A percentile compares a stretch with the other conserved stretches of the same genome.
Evolutionary conservation across 2,797 vertebrate species (phyloP).

Genomic region (Characodon lateralis): DNA sequence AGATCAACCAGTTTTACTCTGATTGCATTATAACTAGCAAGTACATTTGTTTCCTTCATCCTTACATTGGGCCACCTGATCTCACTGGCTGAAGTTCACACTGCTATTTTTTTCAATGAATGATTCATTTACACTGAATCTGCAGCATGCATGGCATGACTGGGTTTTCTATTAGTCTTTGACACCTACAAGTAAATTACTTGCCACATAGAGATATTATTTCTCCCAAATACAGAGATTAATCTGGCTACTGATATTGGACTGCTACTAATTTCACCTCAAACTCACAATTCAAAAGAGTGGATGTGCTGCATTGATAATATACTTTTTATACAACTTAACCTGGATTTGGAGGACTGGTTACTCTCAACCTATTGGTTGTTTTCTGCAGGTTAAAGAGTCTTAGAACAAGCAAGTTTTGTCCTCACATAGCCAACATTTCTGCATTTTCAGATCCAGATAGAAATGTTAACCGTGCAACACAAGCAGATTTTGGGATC

Average conservation of each 20-base stretch:
- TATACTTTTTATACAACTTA: not conserved
- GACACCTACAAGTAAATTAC: not conserved
- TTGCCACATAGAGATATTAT: not conserved
- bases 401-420: not conserved
- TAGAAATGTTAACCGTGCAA: not conserved
- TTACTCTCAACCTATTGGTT: not conserved
- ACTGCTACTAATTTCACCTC: not conserved
- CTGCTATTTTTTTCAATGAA: not conserved
- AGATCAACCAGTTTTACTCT: not conserved
- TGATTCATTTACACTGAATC: not conserved
- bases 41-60: not conserved
- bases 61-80: not conserved
- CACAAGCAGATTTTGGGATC: not conserved
- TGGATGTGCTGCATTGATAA: no score
- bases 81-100: not conserved
- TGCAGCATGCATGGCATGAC: not conserved
- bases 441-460: not conserved
- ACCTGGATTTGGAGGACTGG: not conserved
- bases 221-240: not conserved
- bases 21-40: not conserved
- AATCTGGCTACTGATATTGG: not conserved
- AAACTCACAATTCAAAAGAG: not conserved
- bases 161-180: not conserved
- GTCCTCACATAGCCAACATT: not conserved
- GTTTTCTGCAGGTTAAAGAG: not conserved